These are phyloP conservation scores for Eidolon dupreanum DNA, from an alignment of 2,797 vertebrate genomes.

Conservation along the genomic window DNA sequence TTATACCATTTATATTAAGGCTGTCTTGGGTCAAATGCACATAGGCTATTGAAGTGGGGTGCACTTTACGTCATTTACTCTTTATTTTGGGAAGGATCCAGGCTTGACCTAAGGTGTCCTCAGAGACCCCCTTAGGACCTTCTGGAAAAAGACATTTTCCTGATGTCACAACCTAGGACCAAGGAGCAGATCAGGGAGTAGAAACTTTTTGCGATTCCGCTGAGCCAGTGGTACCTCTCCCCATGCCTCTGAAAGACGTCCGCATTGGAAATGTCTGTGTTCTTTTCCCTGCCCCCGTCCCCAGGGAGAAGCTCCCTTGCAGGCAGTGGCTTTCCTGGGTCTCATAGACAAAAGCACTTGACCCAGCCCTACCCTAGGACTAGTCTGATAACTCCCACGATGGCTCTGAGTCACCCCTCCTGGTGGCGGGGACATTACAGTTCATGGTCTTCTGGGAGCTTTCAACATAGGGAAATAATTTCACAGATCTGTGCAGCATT, in stretches of 20 bases:
- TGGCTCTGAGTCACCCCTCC: background rate
- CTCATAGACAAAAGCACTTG: background rate
- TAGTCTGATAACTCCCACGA: fast-evolving
- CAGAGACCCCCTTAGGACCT: background rate
- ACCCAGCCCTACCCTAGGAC: background rate
- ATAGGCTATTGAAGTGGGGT: background rate
- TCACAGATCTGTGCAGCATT: background rate
- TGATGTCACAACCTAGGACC: background rate
- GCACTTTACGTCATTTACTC: background rate
- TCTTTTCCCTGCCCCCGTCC: background rate
- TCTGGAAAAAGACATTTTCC: background rate
- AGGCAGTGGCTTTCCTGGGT: background rate
- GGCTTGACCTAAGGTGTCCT: background rate
- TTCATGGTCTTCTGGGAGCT: background rate
- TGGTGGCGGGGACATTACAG: background rate
- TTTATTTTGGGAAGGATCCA: background rate
- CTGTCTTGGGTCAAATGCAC: background rate
- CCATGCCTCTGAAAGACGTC: background rate
- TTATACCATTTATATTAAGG: background rate
- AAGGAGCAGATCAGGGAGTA: background rate
- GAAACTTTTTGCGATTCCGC: background rate
- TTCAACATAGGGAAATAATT: background rate
- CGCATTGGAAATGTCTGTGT: background rate
- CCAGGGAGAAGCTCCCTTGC: background rate
- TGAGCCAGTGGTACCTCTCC: background rate